Percentiles rank a stretch among this genome's conserved stretches.
Evolutionary conservation across 2,888 invertebrate species (phyloP).

Genomic region (Protonemura montana): DNA sequence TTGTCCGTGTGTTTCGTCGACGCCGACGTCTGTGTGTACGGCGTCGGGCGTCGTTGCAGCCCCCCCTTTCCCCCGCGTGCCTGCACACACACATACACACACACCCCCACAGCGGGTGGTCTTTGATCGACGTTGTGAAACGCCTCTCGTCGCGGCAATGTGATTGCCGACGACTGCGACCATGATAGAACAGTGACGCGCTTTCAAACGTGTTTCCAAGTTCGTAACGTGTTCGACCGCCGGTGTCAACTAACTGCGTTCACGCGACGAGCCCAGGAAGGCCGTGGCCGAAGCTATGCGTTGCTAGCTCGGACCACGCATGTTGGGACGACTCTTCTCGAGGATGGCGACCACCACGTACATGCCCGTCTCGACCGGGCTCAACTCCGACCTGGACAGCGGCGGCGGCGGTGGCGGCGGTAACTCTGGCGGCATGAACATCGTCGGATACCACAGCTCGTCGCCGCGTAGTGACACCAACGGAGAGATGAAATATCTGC

Average conservation of each 20-base stretch:
- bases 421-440: slow-evolving; percentile 58
- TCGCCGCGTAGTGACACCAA: slow-evolving; percentile 89
- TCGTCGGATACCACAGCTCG: slow-evolving; percentile 81
- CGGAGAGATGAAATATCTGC: slow-evolving; percentile 91
- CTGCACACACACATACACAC: no score
- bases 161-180: slow-evolving; percentile 2
- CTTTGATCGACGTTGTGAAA: slow-evolving; percentile 43
- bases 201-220: no score
- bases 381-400: slow-evolving; percentile 79
- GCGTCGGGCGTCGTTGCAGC: not conserved
- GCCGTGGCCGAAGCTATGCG: slow-evolving; percentile 20
- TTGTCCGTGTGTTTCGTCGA: slow-evolving; percentile 33
- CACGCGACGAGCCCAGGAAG: not conserved
- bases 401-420: slow-evolving; percentile 58
- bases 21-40: slow-evolving; percentile 41
- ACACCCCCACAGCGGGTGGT: not conserved
- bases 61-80: slow-evolving; percentile 43
- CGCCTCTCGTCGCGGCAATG: slow-evolving; percentile 34
- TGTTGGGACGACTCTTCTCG: slow-evolving; percentile 34
- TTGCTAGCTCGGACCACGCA: slow-evolving; percentile 22
- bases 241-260: not conserved
- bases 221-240: not conserved
- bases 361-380: slow-evolving; percentile 79
- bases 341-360: slow-evolving; percentile 93
- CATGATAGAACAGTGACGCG: slow-evolving; percentile 1